Evolutionary conservation across 2,113 vertebrate species (phyloP).

Genomic region (Meles meles): DNA sequence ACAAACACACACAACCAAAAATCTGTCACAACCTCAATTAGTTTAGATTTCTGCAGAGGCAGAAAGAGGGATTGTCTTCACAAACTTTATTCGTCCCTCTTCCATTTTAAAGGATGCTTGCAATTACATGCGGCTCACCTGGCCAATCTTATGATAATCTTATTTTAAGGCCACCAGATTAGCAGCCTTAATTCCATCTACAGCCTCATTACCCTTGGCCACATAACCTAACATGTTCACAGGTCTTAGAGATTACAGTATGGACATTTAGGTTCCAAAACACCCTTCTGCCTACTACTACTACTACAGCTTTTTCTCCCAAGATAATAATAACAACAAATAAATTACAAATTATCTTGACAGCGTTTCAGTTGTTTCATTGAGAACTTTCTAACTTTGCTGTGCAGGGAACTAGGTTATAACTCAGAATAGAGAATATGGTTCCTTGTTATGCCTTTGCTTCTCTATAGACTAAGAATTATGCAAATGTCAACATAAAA

Average conservation of each 20-base stretch:
- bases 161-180: background rate
- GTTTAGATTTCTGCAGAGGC: background rate
- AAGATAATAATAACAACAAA: background rate
- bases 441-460: background rate
- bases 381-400: background rate
- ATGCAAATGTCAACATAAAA: background rate
- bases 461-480: background rate
- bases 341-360: background rate
- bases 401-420: background rate
- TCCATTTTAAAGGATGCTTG: background rate
- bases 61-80: background rate
- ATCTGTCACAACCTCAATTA: background rate
- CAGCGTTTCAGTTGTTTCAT: background rate
- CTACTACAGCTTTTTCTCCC: background rate
- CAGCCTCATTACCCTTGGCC: background rate
- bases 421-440: background rate
- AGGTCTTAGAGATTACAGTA: background rate
- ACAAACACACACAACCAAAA: background rate
- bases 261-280: background rate
- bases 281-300: background rate
- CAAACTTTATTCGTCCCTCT: background rate
- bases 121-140: background rate
- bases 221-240: background rate
- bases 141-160: background rate
- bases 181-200: background rate